phyloP scores from a whole-genome alignment of 2,888 invertebrate genomes.

The Idaea straminata region DNA sequence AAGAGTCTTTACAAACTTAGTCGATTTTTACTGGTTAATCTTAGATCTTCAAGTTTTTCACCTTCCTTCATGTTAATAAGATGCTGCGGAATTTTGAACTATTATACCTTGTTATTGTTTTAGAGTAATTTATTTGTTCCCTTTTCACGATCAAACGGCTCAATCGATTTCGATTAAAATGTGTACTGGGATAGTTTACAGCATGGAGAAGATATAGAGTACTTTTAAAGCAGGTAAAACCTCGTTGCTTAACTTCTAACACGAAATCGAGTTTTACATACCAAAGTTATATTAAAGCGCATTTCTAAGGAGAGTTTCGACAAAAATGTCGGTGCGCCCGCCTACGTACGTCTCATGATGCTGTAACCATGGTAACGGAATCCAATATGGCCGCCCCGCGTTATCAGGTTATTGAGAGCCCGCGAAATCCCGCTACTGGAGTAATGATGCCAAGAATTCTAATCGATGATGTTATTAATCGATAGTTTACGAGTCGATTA shows the following conservation, averaged over 20 bases:
- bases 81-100: too few species aligned
- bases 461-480: constrained; percentile 19
- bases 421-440: constrained; percentile 22
- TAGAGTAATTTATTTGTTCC: too few species aligned
- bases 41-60: too few species aligned
- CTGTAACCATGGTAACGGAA: constrained; percentile 64
- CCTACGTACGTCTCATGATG: constrained; percentile 54
- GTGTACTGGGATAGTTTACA: too few species aligned
- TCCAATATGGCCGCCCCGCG: constrained; percentile 61
- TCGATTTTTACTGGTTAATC: too few species aligned
- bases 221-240: too few species aligned
- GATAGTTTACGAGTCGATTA: constrained; percentile 19
- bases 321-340: constrained; percentile 36
- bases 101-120: too few species aligned
- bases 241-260: not conserved
- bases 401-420: constrained; percentile 55
- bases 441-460: constrained; percentile 24
- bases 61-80: too few species aligned
- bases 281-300: not conserved
- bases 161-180: too few species aligned
- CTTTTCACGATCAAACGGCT: too few species aligned
- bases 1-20: too few species aligned
- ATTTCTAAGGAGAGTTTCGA: not conserved
- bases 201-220: too few species aligned
- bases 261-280: not conserved